Percentiles rank a stretch among this genome's conserved stretches.
Conservation (phyloP, 64 coral and sea anemone species). For the Montipora sp. region DNA sequence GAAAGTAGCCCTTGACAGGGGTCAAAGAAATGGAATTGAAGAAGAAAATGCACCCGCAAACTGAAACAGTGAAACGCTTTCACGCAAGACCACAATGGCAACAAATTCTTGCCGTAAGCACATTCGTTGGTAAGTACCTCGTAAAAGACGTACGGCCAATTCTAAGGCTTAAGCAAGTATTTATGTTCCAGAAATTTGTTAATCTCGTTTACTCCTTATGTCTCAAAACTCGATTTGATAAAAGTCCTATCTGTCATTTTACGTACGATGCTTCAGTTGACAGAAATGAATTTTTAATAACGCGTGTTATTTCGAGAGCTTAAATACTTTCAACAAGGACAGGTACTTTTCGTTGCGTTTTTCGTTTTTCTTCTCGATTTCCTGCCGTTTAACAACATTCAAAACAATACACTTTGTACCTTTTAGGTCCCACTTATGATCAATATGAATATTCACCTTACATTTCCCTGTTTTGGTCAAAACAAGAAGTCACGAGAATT, state of each 20-base stretch:
- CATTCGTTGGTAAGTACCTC: slow-evolving; percentile 58
- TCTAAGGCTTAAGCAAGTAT: not conserved
- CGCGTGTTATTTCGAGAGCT: not conserved
- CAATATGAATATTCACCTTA: too few relatives aligned
- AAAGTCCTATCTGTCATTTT: not conserved
- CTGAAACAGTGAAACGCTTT: slow-evolving; percentile 83
- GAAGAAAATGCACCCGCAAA: slow-evolving; percentile 33
- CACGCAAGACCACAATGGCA: slow-evolving; percentile 72
- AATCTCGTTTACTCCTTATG: too few relatives aligned
- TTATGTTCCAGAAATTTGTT: not conserved
- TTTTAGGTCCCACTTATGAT: not conserved
- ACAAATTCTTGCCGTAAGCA: slow-evolving; percentile 54
- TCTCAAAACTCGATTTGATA: not conserved
- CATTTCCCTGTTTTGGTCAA: not conserved
- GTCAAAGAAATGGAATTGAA: not conserved
- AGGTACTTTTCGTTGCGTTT: not conserved
- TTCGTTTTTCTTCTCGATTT: not conserved
- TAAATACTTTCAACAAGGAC: not conserved
- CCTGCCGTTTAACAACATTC: not conserved
- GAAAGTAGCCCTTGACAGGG: not conserved
- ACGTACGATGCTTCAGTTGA: not conserved
- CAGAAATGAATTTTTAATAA: slow-evolving; percentile 31
- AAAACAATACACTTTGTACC: not conserved
- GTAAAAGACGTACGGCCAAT: not conserved
- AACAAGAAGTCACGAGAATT: not conserved